Base-by-base conservation (phyloP, 2,113 vertebrate genomes). In the Xyrauchen texanus region DNA sequence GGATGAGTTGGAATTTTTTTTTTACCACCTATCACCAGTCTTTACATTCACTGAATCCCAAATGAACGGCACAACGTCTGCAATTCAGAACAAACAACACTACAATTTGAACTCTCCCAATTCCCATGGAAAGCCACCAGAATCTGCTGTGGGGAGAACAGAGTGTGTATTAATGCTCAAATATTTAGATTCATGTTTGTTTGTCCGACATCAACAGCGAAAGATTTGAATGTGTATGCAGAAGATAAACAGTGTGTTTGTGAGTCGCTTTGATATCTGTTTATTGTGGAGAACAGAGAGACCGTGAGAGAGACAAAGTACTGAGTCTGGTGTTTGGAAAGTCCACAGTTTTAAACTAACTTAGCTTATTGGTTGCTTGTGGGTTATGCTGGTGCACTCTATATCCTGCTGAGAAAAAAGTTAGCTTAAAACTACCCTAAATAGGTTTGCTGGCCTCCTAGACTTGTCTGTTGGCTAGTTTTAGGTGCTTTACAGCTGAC, bases 161-260 rank as follows among this genome's bases (percentile, higher is more conserved):
- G 11, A 62, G 60, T 7, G 49, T 44, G 13, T 42, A 76, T 45
- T 63, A 49, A 65, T 55, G 49, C 49, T 65, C 47, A 76, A 45
- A 66, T 76, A 76, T 76, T 76, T 64, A 45, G 49, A 76, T 52
- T 53, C 7, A 51, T 62, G 71, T 62, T 74, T 62, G 46, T 72
- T 45, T 5, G 47, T 49, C 47, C 6, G 55, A 12, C 21, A 6
- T 58, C 13, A 7, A n/a, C 3, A 65, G 53, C 0, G 10, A 76
- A 21, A 63, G 61, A 61, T 76, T 47, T 7, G 13, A 13, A 65
- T 63, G 11, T 16, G 47, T 52, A 66, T 65, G 21, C 13, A 52
- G 34, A 76, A 49, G 47, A 52, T 4, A 10, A 61, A 16, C 49
- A 6, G 13, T 4, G 55, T 7, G 49, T 45, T 52, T 65, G 73